These are phyloP conservation scores for Threskiornis aethiopicus DNA, from an alignment of 2,797 vertebrate genomes.

Conservation along the genomic window DNA sequence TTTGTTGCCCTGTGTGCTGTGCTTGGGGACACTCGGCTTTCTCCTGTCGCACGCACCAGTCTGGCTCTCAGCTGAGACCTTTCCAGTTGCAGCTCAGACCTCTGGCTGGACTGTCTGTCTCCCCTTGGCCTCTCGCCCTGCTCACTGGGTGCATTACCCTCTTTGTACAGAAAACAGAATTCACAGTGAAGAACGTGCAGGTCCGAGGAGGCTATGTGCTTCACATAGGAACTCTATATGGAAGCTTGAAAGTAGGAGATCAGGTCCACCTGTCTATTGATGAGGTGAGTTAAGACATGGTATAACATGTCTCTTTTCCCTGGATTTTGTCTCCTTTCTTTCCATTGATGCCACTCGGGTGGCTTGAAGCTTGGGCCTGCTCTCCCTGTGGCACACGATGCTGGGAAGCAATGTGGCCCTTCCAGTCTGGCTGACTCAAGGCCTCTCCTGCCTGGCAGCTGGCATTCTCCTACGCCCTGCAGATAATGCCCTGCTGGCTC, in stretches of 20 bases:
- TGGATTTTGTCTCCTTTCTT: not conserved
- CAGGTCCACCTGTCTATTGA: conserved; percentile 85
- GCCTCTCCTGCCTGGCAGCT: not conserved
- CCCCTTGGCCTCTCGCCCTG: not conserved
- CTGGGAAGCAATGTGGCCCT: not conserved
- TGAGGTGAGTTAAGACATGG: conserved; percentile 80
- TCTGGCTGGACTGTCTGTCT: not conserved
- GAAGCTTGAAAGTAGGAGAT: conserved; percentile 89
- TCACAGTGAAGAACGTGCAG: conserved; percentile 94
- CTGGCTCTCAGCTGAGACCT: not conserved
- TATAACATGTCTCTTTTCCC: not conserved
- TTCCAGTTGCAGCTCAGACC: not conserved
- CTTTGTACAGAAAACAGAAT: conserved; percentile 87
- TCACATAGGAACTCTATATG: conserved; percentile 91
- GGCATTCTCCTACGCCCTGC: not conserved
- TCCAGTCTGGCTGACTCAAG: not conserved
- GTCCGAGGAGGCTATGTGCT: conserved; percentile 94
- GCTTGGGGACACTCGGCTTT: not conserved
- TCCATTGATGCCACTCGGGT: fast-evolving
- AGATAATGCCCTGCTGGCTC: not conserved
- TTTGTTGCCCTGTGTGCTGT: not conserved
- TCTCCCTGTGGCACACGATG: fast-evolving
- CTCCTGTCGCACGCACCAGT: not conserved
- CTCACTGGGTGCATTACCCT: not conserved
- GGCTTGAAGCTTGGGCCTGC: not conserved